Base-by-base conservation (phyloP, 2,797 vertebrate species). In the Scleropages formosus region DNA sequence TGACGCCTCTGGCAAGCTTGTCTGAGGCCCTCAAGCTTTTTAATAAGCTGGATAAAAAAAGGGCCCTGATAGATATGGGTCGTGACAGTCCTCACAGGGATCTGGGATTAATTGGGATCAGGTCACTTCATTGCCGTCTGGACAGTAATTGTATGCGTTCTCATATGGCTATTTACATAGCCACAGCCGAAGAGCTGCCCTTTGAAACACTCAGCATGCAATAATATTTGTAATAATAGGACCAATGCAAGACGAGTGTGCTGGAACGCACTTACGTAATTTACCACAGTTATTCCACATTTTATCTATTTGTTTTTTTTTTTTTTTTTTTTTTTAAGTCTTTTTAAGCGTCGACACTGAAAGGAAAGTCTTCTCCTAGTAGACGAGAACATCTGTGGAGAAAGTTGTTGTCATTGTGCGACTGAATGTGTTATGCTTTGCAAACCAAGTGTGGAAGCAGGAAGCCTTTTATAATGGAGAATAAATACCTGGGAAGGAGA, bases 81-180 rank as follows among this genome's bases (percentile, higher is more conserved):
- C 89, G 91, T 95, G 95, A 95, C 91, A 96, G 90, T 91, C 94
- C 94, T 95, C 94, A 90, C 92, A 90, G 91, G 92, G 89, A 94
- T 91, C 93, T 95, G 94, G 94, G 93, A 92, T 93, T 97, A 97
- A 97, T 95, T 97, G 95, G 94, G 94, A 96, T 96, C 95, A 95
- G 93, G 92, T 94, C 91, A 92, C 91, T 90, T 90, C 89, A 89
- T 90, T 88, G 86, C 83, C 90, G 90, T 91, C 90, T 89, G 91
- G 92, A 93, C 90, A 93, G 89, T 93, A 84, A 83, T 90, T 87
- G 82, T 80, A 89, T 93, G 90, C 92, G 87, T 89, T 91, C 89
- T 93, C 90, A 91, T 91, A 93, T 90, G 90, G 90, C 89, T 92
- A 92, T 93, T 93, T 93, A 93, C 91, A 93, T 92, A 84, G 83